A percentile compares a stretch with the other conserved stretches of the same genome.
These are phyloP conservation scores for Myrmecophaga tridactyla DNA, from an alignment of 2,113 vertebrate genomes.

Conservation along the genomic window DNA sequence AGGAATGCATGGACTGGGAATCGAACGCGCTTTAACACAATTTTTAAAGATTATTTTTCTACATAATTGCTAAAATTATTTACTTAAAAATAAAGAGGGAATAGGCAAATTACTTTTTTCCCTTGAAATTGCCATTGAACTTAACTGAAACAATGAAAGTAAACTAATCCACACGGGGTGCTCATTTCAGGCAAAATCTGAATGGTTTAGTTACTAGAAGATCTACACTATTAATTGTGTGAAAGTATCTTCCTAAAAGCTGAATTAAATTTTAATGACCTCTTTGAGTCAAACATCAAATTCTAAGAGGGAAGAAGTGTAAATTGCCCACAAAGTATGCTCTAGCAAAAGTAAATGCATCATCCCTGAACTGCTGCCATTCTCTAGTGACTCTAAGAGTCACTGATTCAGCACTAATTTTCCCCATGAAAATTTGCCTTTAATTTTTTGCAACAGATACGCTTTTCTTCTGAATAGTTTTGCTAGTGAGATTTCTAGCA, in stretches of 20 bases:
- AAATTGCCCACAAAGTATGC: slow-evolving; percentile 52
- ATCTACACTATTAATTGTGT: too few relatives aligned
- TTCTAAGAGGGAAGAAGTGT: slow-evolving; percentile 28
- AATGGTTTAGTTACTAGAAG: too few relatives aligned
- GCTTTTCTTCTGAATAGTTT: slow-evolving; percentile 69
- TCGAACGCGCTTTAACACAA: too few relatives aligned
- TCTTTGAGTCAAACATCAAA: too few relatives aligned
- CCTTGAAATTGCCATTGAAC: slow-evolving; percentile 60
- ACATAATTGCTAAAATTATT: too few relatives aligned
- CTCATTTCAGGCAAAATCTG: too few relatives aligned
- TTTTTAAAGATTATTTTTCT: too few relatives aligned
- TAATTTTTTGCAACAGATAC: slow-evolving; percentile 40
- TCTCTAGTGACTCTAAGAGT: slow-evolving; percentile 6
- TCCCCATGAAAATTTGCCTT: slow-evolving; percentile 46
- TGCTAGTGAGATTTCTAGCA: slow-evolving; percentile 61
- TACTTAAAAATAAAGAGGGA: too few relatives aligned
- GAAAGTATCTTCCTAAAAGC: too few relatives aligned
- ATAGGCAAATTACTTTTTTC: slow-evolving; percentile 38
- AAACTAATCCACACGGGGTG: too few relatives aligned
- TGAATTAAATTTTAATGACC: too few relatives aligned
- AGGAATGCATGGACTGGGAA: too few relatives aligned
- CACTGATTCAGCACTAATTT: slow-evolving; percentile 37
- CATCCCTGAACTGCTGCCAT: not conserved
- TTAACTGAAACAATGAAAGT: slow-evolving; percentile 50
- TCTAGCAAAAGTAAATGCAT: not conserved